These are phyloP conservation scores for Blastomussa wellsi DNA, from an alignment of 92 coral and sea anemone genomes.

Conservation along the genomic window DNA sequence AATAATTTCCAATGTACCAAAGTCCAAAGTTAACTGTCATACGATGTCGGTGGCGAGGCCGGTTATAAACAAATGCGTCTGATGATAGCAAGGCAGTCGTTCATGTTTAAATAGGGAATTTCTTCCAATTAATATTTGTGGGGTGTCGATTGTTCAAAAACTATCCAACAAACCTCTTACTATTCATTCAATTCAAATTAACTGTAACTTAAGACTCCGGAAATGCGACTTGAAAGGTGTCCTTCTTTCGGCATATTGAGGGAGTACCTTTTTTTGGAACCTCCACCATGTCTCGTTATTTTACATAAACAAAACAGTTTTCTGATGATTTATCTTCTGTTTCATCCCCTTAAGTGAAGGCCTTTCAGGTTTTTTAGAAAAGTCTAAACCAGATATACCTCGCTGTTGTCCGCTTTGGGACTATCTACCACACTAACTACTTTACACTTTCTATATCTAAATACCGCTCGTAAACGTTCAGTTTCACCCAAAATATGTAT, in stretches of 20 bases:
- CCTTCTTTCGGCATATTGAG: background rate
- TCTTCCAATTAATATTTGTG: background rate
- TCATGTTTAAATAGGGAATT: constrained; percentile 10
- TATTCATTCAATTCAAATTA: constrained; percentile 8
- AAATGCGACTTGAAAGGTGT: constrained; percentile 22
- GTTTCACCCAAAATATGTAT: background rate
- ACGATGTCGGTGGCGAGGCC: background rate
- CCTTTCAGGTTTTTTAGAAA: background rate
- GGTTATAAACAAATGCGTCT: background rate
- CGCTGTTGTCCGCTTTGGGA: background rate
- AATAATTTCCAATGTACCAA: background rate
- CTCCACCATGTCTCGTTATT: background rate
- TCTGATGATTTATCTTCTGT: background rate
- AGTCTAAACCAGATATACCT: background rate
- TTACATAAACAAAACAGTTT: background rate
- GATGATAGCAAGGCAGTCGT: background rate
- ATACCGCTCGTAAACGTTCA: background rate
- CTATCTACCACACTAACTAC: background rate
- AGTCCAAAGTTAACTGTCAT: background rate
- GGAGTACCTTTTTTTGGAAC: background rate
- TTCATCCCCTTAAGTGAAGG: background rate
- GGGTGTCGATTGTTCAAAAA: constrained; percentile 37
- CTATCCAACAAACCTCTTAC: constrained; percentile 9
- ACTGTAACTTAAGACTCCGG: constrained; percentile 32
- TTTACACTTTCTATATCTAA: background rate